phyloP scores from a whole-genome alignment of 2,797 vertebrate species.

The Heliangelus exortis region DNA sequence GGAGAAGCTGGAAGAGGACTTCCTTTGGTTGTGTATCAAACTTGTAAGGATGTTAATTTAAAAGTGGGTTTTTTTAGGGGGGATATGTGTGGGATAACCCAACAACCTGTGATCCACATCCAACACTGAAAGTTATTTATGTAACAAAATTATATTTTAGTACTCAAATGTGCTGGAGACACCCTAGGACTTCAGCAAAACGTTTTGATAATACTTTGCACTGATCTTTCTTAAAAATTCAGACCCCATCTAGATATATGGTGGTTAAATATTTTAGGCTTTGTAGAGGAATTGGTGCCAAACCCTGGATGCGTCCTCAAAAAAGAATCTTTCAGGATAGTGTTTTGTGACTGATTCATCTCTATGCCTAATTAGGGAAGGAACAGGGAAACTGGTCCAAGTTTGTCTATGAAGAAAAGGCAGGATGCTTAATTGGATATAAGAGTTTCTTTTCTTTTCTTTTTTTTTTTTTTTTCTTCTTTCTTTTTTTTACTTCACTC shows the following conservation, averaged over 20 bases:
- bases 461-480: not conserved
- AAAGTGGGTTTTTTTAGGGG: not conserved
- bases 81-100: not conserved
- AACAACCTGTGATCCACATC: not conserved
- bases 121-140: not conserved
- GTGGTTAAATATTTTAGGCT: not conserved
- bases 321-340: conserved; percentile 5
- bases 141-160: not conserved
- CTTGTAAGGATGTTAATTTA: not conserved
- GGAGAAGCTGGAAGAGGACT: not conserved
- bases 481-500: no score
- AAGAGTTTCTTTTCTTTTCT: not conserved
- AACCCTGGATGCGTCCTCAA: not conserved
- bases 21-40: not conserved
- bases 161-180: not conserved
- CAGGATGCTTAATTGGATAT: not conserved
- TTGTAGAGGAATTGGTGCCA: not conserved
- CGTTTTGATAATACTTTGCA: not conserved
- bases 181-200: not conserved
- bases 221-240: conserved; percentile 1
- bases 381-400: conserved; percentile 21
- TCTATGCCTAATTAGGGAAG: conserved; percentile 29
- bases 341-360: conserved; percentile 39
- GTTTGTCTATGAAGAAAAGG: conserved; percentile 18
- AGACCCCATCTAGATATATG: not conserved